These are phyloP conservation scores for Stratiomys singularior DNA, from an alignment of 2,888 invertebrate species.

Conservation along the genomic window DNA sequence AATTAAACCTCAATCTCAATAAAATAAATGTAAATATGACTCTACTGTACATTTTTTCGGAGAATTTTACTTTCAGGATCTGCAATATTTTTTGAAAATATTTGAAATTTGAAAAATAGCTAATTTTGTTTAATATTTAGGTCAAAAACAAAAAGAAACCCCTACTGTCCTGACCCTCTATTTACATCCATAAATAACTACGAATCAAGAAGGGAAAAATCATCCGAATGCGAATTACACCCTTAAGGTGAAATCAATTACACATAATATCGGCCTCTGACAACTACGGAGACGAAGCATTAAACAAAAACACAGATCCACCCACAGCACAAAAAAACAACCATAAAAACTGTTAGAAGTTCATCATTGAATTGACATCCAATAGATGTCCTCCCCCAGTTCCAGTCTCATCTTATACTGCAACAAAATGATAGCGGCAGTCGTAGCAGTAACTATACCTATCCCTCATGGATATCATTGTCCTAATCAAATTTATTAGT, in stretches of 20 bases:
- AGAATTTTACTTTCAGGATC: no score
- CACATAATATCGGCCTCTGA: slow-evolving; percentile 49
- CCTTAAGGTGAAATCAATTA: slow-evolving; percentile 53
- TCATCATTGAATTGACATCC: slow-evolving; percentile 44
- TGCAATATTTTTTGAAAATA: no score
- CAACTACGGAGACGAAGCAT: slow-evolving; percentile 44
- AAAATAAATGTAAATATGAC: no score
- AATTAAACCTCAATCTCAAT: no score
- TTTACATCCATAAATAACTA: no score
- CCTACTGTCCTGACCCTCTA: no score
- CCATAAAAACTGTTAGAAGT: slow-evolving; percentile 21
- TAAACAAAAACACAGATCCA: not conserved
- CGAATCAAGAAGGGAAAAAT: not conserved
- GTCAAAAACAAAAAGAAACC: no score
- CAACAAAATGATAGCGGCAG: not conserved
- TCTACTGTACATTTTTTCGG: no score
- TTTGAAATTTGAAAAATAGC: no score
- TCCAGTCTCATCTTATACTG: not conserved
- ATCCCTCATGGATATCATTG: slow-evolving; percentile 48
- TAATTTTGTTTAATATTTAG: no score
- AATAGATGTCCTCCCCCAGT: slow-evolving; percentile 3
- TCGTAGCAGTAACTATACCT: not conserved
- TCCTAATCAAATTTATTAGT: slow-evolving; percentile 53
- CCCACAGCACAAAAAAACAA: not conserved
- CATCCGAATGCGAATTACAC: slow-evolving; percentile 7